phyloP scores from a whole-genome alignment of 2,888 invertebrate genomes.

The Ophraella communa region DNA sequence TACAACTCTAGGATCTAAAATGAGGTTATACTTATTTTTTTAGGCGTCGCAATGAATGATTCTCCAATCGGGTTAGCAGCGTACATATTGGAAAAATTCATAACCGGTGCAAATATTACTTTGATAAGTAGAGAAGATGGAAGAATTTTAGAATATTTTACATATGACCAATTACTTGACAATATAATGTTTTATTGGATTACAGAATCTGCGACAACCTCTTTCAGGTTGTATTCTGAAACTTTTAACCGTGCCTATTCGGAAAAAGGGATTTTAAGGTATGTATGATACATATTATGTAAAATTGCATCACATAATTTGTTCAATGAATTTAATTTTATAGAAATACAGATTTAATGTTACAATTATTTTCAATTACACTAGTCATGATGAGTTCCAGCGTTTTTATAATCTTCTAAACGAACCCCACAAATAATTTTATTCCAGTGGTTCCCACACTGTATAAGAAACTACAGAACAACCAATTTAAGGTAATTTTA shows the following conservation, averaged over 20 bases:
- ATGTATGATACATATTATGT: too few species aligned
- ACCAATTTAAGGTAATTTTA: too few species aligned
- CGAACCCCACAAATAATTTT: too few species aligned
- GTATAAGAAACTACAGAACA: too few species aligned
- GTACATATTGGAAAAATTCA: slow-evolving; percentile 90
- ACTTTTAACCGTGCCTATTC: slow-evolving; percentile 50
- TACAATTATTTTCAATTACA: too few species aligned
- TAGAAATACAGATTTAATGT: too few species aligned
- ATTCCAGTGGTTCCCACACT: too few species aligned
- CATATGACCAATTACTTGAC: slow-evolving; percentile 75
- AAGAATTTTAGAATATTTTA: slow-evolving; percentile 69
- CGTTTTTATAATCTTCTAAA: too few species aligned
- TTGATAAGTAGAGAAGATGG: slow-evolving; percentile 67
- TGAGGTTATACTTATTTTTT: slow-evolving; percentile 18
- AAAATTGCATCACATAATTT: too few species aligned
- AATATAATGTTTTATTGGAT: slow-evolving; percentile 85
- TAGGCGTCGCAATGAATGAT: slow-evolving; percentile 71
- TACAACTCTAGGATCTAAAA: neutral
- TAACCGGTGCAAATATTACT: slow-evolving; percentile 70
- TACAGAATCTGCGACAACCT: slow-evolving; percentile 73
- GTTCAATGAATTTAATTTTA: too few species aligned
- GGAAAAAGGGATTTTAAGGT: slow-evolving; percentile 39
- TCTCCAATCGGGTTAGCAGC: slow-evolving; percentile 87
- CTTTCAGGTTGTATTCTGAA: slow-evolving; percentile 79
- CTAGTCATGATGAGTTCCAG: too few species aligned